These are phyloP conservation scores for Pogonus chalceus DNA, from an alignment of 1,140 invertebrate genomes.

Conservation along the genomic window DNA sequence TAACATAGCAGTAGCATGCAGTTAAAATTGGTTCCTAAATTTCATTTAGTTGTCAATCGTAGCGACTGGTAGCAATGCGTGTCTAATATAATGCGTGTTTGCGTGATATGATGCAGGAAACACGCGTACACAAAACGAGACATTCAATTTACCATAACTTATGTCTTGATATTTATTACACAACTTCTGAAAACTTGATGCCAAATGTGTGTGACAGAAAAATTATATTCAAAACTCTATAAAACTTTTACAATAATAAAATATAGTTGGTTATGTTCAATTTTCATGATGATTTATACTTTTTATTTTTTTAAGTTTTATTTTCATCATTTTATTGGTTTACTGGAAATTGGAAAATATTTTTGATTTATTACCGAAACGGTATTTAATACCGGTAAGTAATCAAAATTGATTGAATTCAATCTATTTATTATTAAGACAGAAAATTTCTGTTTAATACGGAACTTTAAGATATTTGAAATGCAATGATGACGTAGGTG, in stretches of 20 bases:
- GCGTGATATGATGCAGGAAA: not conserved
- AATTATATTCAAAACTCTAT: constrained; percentile 7
- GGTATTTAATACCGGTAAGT: too few relatives aligned
- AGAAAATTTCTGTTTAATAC: too few relatives aligned
- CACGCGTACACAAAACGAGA: constrained; percentile 4
- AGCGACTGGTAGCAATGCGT: not conserved
- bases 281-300: not conserved
- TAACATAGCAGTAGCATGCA: too few relatives aligned
- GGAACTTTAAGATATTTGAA: too few relatives aligned
- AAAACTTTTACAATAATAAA: constrained; percentile 7
- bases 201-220: not conserved
- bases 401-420: too few relatives aligned
- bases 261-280: not conserved
- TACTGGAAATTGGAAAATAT: not conserved
- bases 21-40: too few relatives aligned
- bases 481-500: too few relatives aligned
- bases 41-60: too few relatives aligned
- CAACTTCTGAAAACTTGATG: not conserved
- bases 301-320: too few relatives aligned
- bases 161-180: constrained; percentile 1
- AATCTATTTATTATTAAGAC: too few relatives aligned
- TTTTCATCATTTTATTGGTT: not conserved
- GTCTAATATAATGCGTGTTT: not conserved
- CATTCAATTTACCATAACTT: constrained; percentile 6
- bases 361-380: constrained; percentile 1